phyloP scores from a whole-genome alignment of 2,888 invertebrate genomes.

The Dynastes maya region DNA sequence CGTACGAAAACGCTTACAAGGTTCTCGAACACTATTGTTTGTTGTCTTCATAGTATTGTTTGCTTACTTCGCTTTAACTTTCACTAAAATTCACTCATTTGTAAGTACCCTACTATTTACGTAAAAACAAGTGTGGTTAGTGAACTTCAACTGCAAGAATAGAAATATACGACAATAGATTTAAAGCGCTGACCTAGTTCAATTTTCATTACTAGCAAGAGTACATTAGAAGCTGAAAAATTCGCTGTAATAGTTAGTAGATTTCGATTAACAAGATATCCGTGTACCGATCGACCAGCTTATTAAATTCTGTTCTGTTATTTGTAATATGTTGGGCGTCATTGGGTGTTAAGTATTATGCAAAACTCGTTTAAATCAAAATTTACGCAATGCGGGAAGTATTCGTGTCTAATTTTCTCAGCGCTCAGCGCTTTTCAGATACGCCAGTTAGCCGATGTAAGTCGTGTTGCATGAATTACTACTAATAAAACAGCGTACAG shows the following conservation, averaged over 20 bases:
- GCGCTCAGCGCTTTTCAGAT: background rate
- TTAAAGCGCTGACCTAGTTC: conserved; percentile 2
- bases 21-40: background rate
- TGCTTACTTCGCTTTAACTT: background rate
- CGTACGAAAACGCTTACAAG: background rate
- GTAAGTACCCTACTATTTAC: background rate
- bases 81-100: conserved; percentile 21
- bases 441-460: conserved; percentile 6
- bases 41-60: background rate
- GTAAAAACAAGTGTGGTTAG: background rate
- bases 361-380: conserved; percentile 31
- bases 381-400: conserved; percentile 38
- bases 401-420: conserved; percentile 38
- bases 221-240: background rate
- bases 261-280: conserved; percentile 9
- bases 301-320: background rate
- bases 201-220: background rate
- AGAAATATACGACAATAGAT: background rate
- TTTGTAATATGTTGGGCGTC: background rate
- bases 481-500: conserved; percentile 27
- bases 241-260: background rate
- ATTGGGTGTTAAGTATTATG: conserved; percentile 19
- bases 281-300: background rate
- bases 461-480: conserved; percentile 36
- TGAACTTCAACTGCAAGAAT: background rate